Conservation (phyloP, 2,797 vertebrate species). For the Gobio occitaniae region DNA sequence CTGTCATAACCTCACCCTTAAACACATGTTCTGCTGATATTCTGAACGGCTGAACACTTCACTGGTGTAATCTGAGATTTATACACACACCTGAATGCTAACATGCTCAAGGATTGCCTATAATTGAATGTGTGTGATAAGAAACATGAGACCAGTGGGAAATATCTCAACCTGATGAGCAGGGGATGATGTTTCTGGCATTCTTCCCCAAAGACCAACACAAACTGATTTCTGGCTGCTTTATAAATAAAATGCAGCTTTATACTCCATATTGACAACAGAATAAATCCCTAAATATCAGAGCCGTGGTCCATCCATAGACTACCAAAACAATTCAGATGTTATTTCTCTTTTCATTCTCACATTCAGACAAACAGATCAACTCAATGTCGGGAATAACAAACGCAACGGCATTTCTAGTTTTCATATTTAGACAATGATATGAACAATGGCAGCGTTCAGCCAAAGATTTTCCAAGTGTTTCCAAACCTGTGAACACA, state of each 20-base stretch:
- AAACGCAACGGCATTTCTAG: not conserved
- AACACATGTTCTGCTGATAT: not conserved
- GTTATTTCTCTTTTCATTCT: not conserved
- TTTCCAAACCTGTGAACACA: too few relatives aligned
- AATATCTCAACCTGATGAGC: conserved; percentile 35
- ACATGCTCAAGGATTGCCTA: conserved; percentile 42
- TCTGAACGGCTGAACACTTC: conserved; percentile 58
- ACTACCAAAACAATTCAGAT: not conserved
- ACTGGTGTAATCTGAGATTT: conserved; percentile 57
- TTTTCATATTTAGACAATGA: not conserved
- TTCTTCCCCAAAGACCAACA: not conserved
- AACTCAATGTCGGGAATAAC: not conserved
- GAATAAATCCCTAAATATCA: not conserved
- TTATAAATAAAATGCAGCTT: not conserved
- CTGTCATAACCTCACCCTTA: not conserved
- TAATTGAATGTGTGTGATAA: conserved; percentile 31
- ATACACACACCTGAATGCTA: conserved; percentile 48
- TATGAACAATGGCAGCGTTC: not conserved
- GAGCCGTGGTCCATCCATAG: too few relatives aligned
- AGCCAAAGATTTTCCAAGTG: too few relatives aligned
- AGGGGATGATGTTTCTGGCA: not conserved
- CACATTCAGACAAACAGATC: not conserved
- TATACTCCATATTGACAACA: not conserved
- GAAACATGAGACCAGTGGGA: not conserved
- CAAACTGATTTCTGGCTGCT: not conserved